Percentiles rank a stretch among this genome's conserved stretches.
These are phyloP conservation scores for Helogale parvula DNA, from an alignment of 2,113 vertebrate genomes.

Conservation along the genomic window DNA sequence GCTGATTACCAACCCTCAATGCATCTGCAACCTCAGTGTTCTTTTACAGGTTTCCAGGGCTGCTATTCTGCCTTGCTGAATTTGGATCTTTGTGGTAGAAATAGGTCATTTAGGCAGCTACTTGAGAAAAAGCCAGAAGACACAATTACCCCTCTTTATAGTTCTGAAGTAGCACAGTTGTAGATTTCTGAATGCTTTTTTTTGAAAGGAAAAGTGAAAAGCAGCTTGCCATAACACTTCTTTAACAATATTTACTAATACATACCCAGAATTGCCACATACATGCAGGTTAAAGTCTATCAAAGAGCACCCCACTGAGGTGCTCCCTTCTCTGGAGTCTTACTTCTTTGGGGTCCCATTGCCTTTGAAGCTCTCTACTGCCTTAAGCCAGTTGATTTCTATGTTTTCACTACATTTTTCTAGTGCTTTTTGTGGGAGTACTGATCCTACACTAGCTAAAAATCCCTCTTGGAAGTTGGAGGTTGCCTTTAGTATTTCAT, in stretches of 20 bases:
- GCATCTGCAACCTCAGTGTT: background rate
- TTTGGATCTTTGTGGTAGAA: background rate
- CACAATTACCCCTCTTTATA: background rate
- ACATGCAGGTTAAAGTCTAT: background rate
- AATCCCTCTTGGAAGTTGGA: background rate
- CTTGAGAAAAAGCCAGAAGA: constrained; percentile 7
- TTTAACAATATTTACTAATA: constrained; percentile 34
- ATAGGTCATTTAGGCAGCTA: background rate
- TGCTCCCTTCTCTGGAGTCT: background rate
- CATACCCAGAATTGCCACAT: background rate
- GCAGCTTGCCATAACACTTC: background rate
- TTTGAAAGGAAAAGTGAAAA: background rate
- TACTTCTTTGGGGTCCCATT: background rate
- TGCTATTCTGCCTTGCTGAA: background rate
- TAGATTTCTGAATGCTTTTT: background rate
- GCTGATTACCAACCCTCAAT: background rate
- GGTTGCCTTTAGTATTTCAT: background rate
- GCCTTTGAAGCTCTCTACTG: background rate
- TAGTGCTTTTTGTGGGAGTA: background rate
- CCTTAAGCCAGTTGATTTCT: background rate
- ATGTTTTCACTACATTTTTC: background rate
- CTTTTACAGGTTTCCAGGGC: background rate
- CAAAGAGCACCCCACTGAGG: background rate
- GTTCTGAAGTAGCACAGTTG: background rate
- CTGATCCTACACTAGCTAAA: background rate